Conservation (phyloP, 2,113 vertebrate species). For the Vulpes vulpes region DNA sequence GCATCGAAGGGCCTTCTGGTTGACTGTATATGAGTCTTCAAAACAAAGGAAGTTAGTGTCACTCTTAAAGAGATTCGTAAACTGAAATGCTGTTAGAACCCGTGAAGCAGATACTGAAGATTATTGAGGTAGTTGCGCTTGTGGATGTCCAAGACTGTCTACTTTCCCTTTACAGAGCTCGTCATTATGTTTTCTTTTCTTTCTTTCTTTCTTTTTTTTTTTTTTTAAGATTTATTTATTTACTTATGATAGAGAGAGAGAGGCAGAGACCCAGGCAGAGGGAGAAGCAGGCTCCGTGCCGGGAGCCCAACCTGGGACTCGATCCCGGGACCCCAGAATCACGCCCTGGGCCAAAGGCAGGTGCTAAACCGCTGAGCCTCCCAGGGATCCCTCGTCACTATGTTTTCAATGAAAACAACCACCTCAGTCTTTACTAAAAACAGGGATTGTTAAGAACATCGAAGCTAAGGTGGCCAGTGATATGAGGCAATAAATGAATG, state of each 20-base stretch:
- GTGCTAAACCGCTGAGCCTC: no score
- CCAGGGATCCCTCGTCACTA: background rate
- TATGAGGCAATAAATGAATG: background rate
- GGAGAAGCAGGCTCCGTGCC: no score
- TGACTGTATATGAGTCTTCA: background rate
- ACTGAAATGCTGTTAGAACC: background rate
- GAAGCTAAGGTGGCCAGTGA: background rate
- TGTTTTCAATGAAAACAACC: conserved; percentile 28
- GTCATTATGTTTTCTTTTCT: background rate
- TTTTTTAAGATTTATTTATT: no score
- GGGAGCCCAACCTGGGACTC: no score
- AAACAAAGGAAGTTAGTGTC: conserved; percentile 24
- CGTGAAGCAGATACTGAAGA: background rate
- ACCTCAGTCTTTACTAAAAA: background rate
- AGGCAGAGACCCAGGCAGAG: no score
- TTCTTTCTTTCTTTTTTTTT: no score
- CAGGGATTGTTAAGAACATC: background rate
- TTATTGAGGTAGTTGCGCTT: background rate
- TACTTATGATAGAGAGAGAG: no score
- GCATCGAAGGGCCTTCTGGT: background rate
- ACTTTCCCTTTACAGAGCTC: background rate
- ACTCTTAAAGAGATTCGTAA: background rate
- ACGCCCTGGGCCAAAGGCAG: no score
- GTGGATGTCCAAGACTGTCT: background rate
- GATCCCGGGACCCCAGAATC: no score